Evolutionary conservation across 2,113 vertebrate species (phyloP), one percentile per base, ranked within the genome.

Genomic region (Oreochromis niloticus): DNA sequence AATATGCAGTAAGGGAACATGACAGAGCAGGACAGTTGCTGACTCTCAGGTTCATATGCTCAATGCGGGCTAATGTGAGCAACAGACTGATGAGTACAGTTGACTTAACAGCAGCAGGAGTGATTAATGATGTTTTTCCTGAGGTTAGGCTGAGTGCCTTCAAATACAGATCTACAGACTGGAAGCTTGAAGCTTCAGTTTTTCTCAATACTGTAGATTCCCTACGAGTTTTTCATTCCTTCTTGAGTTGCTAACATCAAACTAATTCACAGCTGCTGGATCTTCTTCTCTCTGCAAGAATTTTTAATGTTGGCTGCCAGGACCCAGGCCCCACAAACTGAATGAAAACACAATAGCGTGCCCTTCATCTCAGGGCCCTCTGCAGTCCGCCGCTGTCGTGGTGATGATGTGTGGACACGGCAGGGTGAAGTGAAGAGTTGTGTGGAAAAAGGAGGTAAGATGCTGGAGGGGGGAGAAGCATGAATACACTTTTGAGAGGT

Each of bases 391-490:
- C 32, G 30, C 46, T 73, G 81, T 59, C 52, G 50, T 88, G 82
- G 61, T 85, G 57, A 87, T 63, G 84, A 89, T 92, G 89, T 93
- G 91, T 92, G 90, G 81, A 30, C 84, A 83, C n/a, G 32, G 90
- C 87, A 61, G 85, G 80, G 6, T 39, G 54, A 73, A 36, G 68
- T 16, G 86, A 93, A 88, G 91, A 92, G 82, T 32, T 41, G 39
- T 90, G 92, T 95, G 94, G 95, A 96, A 96, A 95, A 96, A 95
- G 52, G 80, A 89, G 56, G 95, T 96, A 91, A 96, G 92, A 71
- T 73, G 87, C 91, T 92, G 89, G 91, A 92, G 91, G 87, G 84
- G 83, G 86, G 88, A 63, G 73, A 66, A 54, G 80, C 82, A 94
- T 95, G 91, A 96, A 95, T 95, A 80, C 94, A 91, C 89, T 88